These are phyloP conservation scores for Pteropus rufus DNA, from an alignment of 2,797 vertebrate genomes.

Conservation along the genomic window DNA sequence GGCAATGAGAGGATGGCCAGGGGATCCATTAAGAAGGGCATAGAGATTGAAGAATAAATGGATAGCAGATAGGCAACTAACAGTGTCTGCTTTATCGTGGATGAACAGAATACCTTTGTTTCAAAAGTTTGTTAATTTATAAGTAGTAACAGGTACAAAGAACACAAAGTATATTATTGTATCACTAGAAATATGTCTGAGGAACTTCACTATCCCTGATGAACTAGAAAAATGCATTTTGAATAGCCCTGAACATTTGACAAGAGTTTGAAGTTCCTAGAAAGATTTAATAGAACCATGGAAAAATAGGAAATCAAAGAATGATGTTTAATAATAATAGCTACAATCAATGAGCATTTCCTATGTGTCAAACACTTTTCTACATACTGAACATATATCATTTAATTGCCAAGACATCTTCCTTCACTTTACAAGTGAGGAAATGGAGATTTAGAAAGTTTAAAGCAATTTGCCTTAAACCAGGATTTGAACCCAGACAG, in stretches of 20 bases:
- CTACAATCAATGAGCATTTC: not conserved
- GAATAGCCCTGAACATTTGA: not conserved
- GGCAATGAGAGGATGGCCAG: not conserved
- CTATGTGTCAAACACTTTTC: not conserved
- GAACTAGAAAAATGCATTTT: conserved; percentile 6
- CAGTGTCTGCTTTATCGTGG: not conserved
- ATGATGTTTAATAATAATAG: conserved; percentile 20
- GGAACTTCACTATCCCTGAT: not conserved
- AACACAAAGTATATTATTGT: not conserved
- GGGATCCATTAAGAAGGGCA: not conserved
- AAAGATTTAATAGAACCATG: conserved; percentile 41
- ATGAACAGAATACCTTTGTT: not conserved
- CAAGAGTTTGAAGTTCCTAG: conserved; percentile 25
- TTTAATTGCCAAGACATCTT: conserved; percentile 26
- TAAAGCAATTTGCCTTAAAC: conserved; percentile 28
- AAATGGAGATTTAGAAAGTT: conserved; percentile 45
- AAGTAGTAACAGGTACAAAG: not conserved
- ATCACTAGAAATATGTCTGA: not conserved
- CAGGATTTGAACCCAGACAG: conserved; percentile 66
- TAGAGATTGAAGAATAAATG: not conserved
- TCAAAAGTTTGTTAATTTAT: not conserved
- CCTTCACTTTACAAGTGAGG: conserved; percentile 42
- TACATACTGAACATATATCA: conserved; percentile 10
- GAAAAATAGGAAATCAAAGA: conserved; percentile 33
- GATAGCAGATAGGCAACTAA: not conserved